phyloP scores from a whole-genome alignment of 2,113 vertebrate genomes.

The Ascaphus truei region DNA sequence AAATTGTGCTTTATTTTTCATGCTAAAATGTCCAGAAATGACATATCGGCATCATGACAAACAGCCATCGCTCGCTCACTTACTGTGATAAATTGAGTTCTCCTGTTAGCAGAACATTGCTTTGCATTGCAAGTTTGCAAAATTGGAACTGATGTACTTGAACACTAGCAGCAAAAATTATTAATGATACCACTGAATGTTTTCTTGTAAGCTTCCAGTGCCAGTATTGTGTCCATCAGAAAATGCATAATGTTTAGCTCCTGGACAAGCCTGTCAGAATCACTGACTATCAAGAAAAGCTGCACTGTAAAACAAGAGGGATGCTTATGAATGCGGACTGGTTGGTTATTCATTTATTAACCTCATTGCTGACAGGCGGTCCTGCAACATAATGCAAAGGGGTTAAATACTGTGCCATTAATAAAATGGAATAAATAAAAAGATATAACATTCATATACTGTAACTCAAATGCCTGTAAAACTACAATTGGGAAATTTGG shows the following conservation, averaged over 20 bases:
- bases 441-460: too few species aligned
- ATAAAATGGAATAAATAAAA: too few species aligned
- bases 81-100: constrained; percentile 31
- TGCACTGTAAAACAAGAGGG: not conserved
- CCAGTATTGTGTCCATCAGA: constrained; percentile 51
- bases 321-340: not conserved
- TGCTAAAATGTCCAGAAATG: not conserved
- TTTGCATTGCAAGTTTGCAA: constrained; percentile 26
- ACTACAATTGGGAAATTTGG: too few species aligned
- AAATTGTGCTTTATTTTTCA: not conserved
- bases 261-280: constrained; percentile 61
- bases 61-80: not conserved
- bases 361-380: not conserved
- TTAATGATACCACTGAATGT: constrained; percentile 56
- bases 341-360: not conserved
- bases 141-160: constrained; percentile 41
- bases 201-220: constrained; percentile 54
- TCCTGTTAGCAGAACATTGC: constrained; percentile 20
- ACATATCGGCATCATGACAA: not conserved
- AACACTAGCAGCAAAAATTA: constrained; percentile 53
- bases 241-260: constrained; percentile 61
- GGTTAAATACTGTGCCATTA: too few species aligned
- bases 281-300: constrained; percentile 48
- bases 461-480: too few species aligned
- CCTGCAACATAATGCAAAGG: not conserved